Conservation (phyloP, 2,113 vertebrate species). For the Anolis sagrei region DNA sequence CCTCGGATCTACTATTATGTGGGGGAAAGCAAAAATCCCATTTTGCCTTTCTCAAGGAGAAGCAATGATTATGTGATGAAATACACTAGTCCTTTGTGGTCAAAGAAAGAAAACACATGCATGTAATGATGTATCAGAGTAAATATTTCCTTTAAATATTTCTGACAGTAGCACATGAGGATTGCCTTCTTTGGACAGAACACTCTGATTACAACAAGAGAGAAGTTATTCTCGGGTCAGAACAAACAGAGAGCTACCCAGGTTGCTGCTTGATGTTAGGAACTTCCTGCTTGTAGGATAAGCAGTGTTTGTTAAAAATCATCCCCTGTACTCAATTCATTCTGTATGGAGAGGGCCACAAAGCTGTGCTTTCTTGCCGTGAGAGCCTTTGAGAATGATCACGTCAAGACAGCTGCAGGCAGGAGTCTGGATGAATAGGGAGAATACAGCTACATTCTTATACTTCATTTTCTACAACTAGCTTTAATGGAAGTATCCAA, state of each 20-base stretch:
- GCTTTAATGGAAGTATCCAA: slow-evolving; percentile 7
- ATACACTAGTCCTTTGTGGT: not conserved
- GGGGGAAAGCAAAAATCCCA: too few species aligned
- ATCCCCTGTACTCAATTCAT: not conserved
- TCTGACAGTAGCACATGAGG: not conserved
- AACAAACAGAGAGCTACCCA: not conserved
- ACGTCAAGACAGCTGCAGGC: not conserved
- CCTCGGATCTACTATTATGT: too few species aligned
- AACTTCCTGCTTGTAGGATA: not conserved
- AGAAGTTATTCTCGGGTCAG: not conserved
- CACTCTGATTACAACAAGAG: not conserved
- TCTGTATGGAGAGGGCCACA: not conserved
- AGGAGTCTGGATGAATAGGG: not conserved
- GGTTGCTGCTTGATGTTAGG: not conserved
- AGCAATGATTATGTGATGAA: too few species aligned
- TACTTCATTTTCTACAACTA: not conserved
- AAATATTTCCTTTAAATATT: not conserved
- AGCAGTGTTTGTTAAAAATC: too few species aligned
- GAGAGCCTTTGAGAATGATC: not conserved
- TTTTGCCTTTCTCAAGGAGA: too few species aligned
- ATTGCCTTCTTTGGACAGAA: not conserved
- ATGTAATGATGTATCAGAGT: too few species aligned
- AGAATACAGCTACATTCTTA: not conserved
- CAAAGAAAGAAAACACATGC: not conserved
- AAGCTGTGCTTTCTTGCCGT: not conserved